Evolutionary conservation across 2,113 vertebrate species (phyloP).

Genomic region (Stigmatopora argus): DNA sequence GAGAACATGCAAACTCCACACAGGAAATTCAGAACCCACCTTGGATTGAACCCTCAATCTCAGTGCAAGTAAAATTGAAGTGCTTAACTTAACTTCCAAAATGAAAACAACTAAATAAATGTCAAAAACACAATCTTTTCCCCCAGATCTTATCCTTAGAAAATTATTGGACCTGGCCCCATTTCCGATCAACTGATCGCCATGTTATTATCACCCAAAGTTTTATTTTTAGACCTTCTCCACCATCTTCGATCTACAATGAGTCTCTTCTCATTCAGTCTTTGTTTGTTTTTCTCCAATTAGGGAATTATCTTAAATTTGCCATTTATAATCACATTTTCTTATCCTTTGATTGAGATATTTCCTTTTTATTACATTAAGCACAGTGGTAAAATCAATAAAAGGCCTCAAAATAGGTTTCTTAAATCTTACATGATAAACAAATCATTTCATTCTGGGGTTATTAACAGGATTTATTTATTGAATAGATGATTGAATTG

Average conservation of each 20-base stretch:
- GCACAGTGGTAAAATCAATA: neutral
- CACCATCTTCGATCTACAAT: constrained; percentile 4
- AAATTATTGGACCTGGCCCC: too few species aligned
- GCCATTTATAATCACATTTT: neutral
- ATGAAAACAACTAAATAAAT: too few species aligned
- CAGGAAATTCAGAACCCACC: too few species aligned
- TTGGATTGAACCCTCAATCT: too few species aligned
- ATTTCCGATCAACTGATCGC: too few species aligned
- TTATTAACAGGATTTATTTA: constrained; percentile 11
- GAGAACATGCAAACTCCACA: too few species aligned
- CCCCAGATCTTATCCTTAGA: too few species aligned
- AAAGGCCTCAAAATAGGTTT: neutral
- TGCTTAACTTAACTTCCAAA: too few species aligned
- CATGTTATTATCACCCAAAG: constrained; percentile 1
- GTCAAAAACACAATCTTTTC: too few species aligned
- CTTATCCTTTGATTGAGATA: neutral
- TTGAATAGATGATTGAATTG: constrained; percentile 11
- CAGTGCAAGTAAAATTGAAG: too few species aligned
- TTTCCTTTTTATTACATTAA: neutral
- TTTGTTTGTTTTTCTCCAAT: constrained; percentile 13
- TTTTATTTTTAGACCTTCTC: neutral
- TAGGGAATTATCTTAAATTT: neutral
- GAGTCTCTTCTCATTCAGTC: neutral
- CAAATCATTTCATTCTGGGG: neutral
- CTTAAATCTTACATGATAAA: neutral